A percentile compares a stretch with the other conserved stretches of the same genome.
Conservation (phyloP, 2,888 invertebrate species). For the Antheraea assamensis region DNA sequence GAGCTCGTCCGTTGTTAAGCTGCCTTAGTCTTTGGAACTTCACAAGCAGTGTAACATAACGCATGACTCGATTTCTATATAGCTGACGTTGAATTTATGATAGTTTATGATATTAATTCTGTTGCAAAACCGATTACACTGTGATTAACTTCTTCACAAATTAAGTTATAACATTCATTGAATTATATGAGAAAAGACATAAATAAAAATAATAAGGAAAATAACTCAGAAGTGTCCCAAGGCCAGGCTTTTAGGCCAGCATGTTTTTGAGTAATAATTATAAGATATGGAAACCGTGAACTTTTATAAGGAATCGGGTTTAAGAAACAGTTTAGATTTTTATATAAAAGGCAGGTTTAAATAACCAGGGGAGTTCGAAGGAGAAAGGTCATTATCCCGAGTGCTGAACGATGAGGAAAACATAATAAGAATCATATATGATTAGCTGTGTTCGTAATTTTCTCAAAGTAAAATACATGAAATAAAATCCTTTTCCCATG, state of each 20-base stretch:
- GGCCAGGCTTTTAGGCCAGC: too few species aligned
- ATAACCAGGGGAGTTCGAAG: too few species aligned
- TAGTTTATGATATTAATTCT: neutral
- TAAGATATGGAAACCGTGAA: too few species aligned
- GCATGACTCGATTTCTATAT: neutral
- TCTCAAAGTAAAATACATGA: neutral
- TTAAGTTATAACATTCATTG: neutral
- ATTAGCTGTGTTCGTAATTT: neutral
- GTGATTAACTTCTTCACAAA: neutral
- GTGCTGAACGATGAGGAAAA: too few species aligned
- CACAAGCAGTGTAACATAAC: conserved; percentile 31
- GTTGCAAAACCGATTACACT: neutral
- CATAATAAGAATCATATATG: neutral
- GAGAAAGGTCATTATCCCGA: too few species aligned
- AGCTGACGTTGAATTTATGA: neutral
- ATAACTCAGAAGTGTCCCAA: too few species aligned
- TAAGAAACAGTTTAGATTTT: too few species aligned
- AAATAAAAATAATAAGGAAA: too few species aligned
- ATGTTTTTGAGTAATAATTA: too few species aligned
- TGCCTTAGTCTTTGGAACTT: conserved; percentile 37
- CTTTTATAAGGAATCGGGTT: too few species aligned
- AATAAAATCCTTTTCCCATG: too few species aligned
- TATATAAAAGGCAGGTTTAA: too few species aligned
- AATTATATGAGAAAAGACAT: neutral
- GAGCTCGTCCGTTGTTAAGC: conserved; percentile 49